Evolutionary conservation across 2,797 vertebrate species (phyloP), one percentile per base, ranked within the genome.

Genomic region (Helarctos malayanus): DNA sequence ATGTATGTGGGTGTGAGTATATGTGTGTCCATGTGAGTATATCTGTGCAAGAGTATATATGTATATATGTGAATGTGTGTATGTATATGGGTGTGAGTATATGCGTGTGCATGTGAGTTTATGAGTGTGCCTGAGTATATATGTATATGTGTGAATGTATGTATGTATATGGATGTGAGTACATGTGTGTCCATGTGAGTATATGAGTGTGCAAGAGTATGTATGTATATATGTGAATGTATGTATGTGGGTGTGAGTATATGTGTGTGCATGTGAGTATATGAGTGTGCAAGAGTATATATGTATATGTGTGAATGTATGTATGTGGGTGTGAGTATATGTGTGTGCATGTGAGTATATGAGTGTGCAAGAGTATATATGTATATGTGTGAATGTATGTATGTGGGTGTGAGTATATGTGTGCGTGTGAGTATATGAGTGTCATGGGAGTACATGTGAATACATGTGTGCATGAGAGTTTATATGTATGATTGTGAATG

Each of bases 81-180:
- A 45, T 2, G 35, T 13, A 27, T 59, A 3, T 59, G 25, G 2
- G 2, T 61, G 1, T 47, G 41, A 5, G 2, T n/a, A 1, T 15
- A 57, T 32, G 27, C 13, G 19, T 41, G 0, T 19, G 10, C 47
- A 52, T 19, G 29, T 56, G 41, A 7, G 13, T 7, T 29, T 16
- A 35, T 61, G 23, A 7, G 32, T 61, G 5, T 41, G 23, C 27
- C 0, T 8, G 54, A 56, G 5, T n/a, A 8, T 54, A 9, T 19
- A 7, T 35, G 32, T 61, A 29, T 25, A 19, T 11, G 1, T 38
- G 21, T 56, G 52, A 56, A 0, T 56, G 12, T 7, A 0, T 21
- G n/a, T 9, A 23, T 52, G 18, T 56, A 0, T 35, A 32, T 35
- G 29, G 12, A 2, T 47, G 3, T 8, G 23, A 5, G 45, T 32